Evolutionary conservation across 1,140 invertebrate genomes (phyloP), one percentile per base, ranked within the genome.

Genomic region (Brachionus calyciflorus): DNA sequence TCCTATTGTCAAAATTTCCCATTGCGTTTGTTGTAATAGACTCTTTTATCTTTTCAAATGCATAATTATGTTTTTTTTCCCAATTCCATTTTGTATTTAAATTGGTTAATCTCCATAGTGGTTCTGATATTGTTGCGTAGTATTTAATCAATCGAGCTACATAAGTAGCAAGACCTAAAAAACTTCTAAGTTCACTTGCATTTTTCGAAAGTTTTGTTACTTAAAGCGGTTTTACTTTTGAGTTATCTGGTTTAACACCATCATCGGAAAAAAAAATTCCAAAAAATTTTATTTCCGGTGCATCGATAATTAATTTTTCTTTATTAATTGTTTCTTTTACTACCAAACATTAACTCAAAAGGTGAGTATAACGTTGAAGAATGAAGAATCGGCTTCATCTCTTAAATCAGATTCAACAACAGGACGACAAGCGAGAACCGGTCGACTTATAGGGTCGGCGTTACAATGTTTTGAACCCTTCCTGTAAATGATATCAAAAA

Each of bases 281-380:
- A 14, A 85, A 63, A 79, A 83, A 85, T 55, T 79, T 81, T 0
- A 84, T 76, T 77, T 79, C 78, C 57, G 48, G 73, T 33, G 78
- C 69, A 48, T 77, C 75, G 78, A 84, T 81, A 19, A 79, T 26
- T 78, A 82, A 82, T 78, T 85, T 86, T 41, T 80, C 78, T 17
- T 9, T 51, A 57, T 83, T 84, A 6, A 85, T 40, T 10, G 77
- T 81, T 9, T 78, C 78, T 26, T 51, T 48, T 77, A 79, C 55
- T 76, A 78, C 17, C 9, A 81, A 78, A n/a, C 41, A 46, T 49
- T 55, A n/a, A 24, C 82, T 73, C 6, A 81, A 79, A 44, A n/a
- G n/a, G 77, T 21, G 21, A 78, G 37, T 21, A 82, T 28, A 12
- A 65, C 55, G 12, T 46, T 21, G 41, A 78, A 55, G 69, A 81